phyloP scores from a whole-genome alignment of 2,113 vertebrate genomes.

The Lamprologus speciosus region DNA sequence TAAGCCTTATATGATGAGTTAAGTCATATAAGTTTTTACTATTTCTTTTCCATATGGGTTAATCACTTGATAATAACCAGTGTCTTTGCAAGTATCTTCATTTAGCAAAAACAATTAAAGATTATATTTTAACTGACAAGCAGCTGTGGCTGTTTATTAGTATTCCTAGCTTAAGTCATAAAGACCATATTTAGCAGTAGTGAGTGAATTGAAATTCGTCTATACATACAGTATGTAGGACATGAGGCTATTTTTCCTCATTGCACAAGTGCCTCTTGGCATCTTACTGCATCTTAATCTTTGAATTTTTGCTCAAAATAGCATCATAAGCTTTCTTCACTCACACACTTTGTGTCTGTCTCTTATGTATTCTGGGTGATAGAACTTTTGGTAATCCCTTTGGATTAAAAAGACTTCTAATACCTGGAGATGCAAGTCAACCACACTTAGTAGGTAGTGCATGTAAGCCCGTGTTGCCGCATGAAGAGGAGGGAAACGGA shows the following conservation, averaged over 20 bases:
- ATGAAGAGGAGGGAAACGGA: constrained; percentile 23
- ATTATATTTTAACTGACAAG: neutral
- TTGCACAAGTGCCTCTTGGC: neutral
- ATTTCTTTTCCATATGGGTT: too few species aligned
- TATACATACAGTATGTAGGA: neutral
- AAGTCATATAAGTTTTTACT: too few species aligned
- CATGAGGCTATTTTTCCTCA: neutral
- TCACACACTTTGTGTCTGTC: constrained; percentile 25
- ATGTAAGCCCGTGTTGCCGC: constrained; percentile 47
- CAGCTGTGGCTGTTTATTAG: neutral
- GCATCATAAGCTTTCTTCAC: constrained; percentile 33
- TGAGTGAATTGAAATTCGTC: neutral
- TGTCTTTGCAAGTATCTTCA: neutral
- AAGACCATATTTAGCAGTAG: neutral
- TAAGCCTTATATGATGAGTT: too few species aligned
- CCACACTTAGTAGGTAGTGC: constrained; percentile 34
- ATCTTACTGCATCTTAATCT: constrained; percentile 13
- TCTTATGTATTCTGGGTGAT: constrained; percentile 29
- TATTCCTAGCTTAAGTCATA: neutral
- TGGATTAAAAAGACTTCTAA: constrained; percentile 47
- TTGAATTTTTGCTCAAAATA: constrained; percentile 28
- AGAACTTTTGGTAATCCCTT: constrained; percentile 52
- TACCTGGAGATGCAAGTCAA: constrained; percentile 47
- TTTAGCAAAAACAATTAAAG: neutral
- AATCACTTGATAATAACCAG: neutral